These are phyloP conservation scores for Dendrophyllia cribrosa DNA, from an alignment of 64 coral and sea anemone species.

Conservation along the genomic window DNA sequence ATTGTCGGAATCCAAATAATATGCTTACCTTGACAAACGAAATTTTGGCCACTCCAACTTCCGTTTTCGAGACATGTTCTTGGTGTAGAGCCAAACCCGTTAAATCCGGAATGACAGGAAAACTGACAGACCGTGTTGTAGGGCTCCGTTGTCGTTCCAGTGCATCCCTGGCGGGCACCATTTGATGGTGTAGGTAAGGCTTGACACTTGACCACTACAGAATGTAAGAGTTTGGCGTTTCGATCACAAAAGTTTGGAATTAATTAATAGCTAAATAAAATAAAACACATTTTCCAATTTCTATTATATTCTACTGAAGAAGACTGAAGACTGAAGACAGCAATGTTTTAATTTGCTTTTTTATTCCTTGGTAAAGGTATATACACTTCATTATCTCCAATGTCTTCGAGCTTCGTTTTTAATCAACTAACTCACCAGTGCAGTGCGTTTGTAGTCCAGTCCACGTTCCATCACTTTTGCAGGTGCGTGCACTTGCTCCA, in stretches of 20 bases:
- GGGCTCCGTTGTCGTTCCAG: neutral
- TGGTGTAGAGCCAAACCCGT: neutral
- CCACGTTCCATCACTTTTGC: slow-evolving; percentile 43
- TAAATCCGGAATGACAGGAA: slow-evolving; percentile 29
- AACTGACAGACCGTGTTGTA: slow-evolving; percentile 51
- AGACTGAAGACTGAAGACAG: too few species aligned
- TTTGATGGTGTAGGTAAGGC: slow-evolving; percentile 22
- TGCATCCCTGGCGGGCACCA: slow-evolving; percentile 10
- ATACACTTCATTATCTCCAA: neutral
- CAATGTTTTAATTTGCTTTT: too few species aligned
- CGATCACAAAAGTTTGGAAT: neutral
- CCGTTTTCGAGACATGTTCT: slow-evolving; percentile 50
- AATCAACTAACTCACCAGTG: slow-evolving; percentile 47
- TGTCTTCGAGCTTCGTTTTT: neutral
- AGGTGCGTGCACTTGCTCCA: slow-evolving; percentile 1
- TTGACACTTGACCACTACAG: slow-evolving; percentile 23
- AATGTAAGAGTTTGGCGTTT: neutral
- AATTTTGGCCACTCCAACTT: slow-evolving; percentile 54
- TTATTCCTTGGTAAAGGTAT: too few species aligned
- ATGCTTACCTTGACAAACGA: slow-evolving; percentile 20
- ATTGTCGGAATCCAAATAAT: neutral
- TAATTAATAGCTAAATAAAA: too few species aligned
- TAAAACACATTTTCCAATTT: too few species aligned
- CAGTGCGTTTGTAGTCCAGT: slow-evolving; percentile 19
- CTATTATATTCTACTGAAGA: too few species aligned